Evolutionary conservation across 2,888 invertebrate species (phyloP), one percentile per base, ranked within the genome.

Genomic region (Drosophila merina): DNA sequence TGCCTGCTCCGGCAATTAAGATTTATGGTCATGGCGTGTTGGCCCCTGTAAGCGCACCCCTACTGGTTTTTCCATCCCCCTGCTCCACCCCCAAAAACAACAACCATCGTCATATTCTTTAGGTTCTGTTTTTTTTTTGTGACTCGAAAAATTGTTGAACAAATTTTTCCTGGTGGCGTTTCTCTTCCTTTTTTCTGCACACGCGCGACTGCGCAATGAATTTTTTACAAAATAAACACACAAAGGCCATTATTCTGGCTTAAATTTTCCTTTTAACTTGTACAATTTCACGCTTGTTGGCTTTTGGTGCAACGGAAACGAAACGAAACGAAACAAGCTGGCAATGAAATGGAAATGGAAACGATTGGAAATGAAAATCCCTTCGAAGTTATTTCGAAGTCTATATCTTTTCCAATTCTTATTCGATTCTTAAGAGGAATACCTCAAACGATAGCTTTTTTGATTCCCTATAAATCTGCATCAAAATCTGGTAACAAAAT

Each of bases 21-120:
- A 83, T 83, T 86, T 83, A 83, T 83, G 82, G 75, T 74, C 80
- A 86, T 83, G 81, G 82, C 83, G 86, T 86, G 83, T 59, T 74
- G 75, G 79, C 25, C 59, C 73, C 79, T 75, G 72, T 52, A 71
- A 59, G 60, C 51, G 38, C 57, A 66, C 57, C 58, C 55, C 57
- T 57, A 64, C 59, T 60, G 31, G 31, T 31, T 58, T 58, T 20
- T 28, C 56, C 28, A 28, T 4, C 28, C 28, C 28, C 42, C 52
- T 25, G 30, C 48, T 14, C 48, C 55, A 42, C 52, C 71, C 48
- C 42, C 28, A 26, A 36, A 45, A 38, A n/a, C n/a, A 42, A 48
- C 33, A 30, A 40, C 20, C 20, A 48, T 31, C 31, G 7, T 36
- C 10, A 55, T 10, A 33, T 49, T 45, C 49, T 63, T 57, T 48